Conservation (phyloP, 2,797 vertebrate species). For the Menidia menidia region DNA sequence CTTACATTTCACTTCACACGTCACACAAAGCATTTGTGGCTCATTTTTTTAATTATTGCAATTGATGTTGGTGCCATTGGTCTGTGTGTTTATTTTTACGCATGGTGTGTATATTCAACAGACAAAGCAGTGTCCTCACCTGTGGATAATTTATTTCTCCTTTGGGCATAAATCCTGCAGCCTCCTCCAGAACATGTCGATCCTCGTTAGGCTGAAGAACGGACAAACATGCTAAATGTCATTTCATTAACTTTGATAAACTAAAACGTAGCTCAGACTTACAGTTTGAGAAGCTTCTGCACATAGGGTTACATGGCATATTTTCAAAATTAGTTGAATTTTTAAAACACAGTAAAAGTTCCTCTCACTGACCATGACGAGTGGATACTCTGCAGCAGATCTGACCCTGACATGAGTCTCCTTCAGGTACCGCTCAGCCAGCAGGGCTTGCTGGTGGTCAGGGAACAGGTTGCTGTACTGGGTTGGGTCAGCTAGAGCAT, state of each 20-base stretch:
- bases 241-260: neutral
- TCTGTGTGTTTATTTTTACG: too few species aligned
- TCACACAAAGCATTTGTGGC: too few species aligned
- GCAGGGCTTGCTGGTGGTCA: conserved; percentile 91
- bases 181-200: conserved; percentile 90
- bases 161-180: conserved; percentile 82
- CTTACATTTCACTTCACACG: too few species aligned
- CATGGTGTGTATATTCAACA: too few species aligned
- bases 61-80: too few species aligned
- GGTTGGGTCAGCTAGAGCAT: conserved; percentile 93
- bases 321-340: neutral
- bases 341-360: neutral
- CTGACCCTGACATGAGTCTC: conserved; percentile 83
- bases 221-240: neutral
- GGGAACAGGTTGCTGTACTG: conserved; percentile 97
- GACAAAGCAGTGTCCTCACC: conserved; percentile 37
- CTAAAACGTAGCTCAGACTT: neutral
- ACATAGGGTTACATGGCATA: neutral
- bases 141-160: conserved; percentile 43
- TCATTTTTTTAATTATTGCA: too few species aligned
- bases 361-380: conserved; percentile 86
- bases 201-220: conserved; percentile 91
- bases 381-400: conserved; percentile 89
- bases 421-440: conserved; percentile 90
- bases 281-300: neutral